Evolutionary conservation across 30 jellyfish, hydroid and myxozoan species (phyloP).

Genomic region (Catostylus mosaicus): DNA sequence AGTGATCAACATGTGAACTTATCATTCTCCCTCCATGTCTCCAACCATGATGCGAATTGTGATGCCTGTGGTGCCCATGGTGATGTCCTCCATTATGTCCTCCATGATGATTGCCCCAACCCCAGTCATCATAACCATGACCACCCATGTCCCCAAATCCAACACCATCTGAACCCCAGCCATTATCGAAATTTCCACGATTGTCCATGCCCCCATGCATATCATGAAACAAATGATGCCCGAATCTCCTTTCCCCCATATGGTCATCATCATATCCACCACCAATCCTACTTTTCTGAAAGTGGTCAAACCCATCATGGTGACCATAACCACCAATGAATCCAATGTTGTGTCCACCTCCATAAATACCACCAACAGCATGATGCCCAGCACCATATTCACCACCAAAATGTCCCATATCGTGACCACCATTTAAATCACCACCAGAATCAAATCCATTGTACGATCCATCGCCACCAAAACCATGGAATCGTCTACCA

Average conservation of each 20-base stretch:
- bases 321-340: conserved; percentile 58
- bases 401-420: conserved; percentile 61
- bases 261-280: conserved; percentile 37
- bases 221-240: conserved; percentile 51
- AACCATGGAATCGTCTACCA: conserved; percentile 25
- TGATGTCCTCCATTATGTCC: conserved; percentile 21
- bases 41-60: conserved; percentile 48
- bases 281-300: conserved; percentile 50
- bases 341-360: conserved; percentile 67
- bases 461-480: conserved; percentile 54
- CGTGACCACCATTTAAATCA: conserved; percentile 7
- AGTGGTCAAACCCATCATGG: conserved; percentile 29
- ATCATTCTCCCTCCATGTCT: conserved; percentile 61
- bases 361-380: conserved; percentile 68
- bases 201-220: conserved; percentile 58
- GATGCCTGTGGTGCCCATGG: conserved; percentile 23
- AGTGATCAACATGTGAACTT: conserved; percentile 49
- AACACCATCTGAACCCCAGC: conserved; percentile 74
- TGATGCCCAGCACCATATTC: conserved; percentile 76
- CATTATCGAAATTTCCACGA: conserved; percentile 63
- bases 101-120: conserved; percentile 43
- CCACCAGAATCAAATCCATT: conserved; percentile 50
- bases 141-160: conserved; percentile 38
- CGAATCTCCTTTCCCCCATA: conserved; percentile 60
- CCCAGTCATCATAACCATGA: conserved; percentile 58